A percentile compares a stretch with the other conserved stretches of the same genome.
Evolutionary conservation across 2,113 vertebrate species (phyloP).

Genomic region (Isichthys henryi): DNA sequence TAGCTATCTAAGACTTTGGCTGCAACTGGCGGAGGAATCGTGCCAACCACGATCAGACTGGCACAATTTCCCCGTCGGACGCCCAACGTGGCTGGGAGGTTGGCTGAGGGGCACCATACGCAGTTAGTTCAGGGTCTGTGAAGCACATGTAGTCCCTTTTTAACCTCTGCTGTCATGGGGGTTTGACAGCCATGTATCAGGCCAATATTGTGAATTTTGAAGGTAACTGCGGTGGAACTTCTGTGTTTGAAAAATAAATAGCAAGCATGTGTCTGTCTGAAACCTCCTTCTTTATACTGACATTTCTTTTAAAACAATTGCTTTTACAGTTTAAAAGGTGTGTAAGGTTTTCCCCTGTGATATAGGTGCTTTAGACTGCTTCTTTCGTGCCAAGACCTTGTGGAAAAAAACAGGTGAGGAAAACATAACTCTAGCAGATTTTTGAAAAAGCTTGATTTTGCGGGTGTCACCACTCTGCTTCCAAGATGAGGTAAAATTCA

Average conservation of each 20-base stretch:
- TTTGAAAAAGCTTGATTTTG: neutral
- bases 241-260: neutral
- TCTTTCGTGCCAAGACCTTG: neutral
- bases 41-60: neutral
- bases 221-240: neutral
- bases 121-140: slow-evolving; percentile 24
- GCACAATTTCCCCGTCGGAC: neutral
- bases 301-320: neutral
- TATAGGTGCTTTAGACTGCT: neutral
- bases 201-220: slow-evolving; percentile 2
- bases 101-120: neutral
- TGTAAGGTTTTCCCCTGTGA: neutral
- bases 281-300: neutral
- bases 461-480: neutral
- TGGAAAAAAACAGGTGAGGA: neutral
- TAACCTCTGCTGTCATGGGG: neutral
- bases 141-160: neutral
- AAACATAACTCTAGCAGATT: neutral
- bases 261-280: neutral
- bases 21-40: neutral
- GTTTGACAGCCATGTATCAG: neutral
- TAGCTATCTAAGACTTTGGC: neutral
- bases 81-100: neutral
- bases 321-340: neutral
- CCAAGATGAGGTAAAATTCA: neutral